Percentiles rank a stretch among this genome's conserved stretches.
Evolutionary conservation across 2,113 vertebrate genomes (phyloP).

Genomic region (Falco punctatus): DNA sequence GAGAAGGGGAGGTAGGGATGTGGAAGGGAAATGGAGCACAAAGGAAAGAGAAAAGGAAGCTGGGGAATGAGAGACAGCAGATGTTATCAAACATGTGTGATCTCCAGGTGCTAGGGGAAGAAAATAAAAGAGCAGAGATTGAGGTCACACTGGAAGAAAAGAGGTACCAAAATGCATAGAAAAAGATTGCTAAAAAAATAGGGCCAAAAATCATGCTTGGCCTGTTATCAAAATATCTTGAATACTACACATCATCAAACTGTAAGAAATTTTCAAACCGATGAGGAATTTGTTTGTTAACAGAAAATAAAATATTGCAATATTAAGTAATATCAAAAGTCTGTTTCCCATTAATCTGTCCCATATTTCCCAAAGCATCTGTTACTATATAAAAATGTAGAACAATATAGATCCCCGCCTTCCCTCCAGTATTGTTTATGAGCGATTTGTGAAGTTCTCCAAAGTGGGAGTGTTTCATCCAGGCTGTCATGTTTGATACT

Average conservation of each 20-base stretch:
- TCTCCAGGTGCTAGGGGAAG: neutral
- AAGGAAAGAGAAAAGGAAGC: neutral
- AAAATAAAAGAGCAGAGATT: neutral
- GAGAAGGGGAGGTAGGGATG: neutral
- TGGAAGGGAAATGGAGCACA: neutral
- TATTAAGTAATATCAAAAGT: neutral
- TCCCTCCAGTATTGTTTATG: neutral
- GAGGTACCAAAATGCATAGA: neutral
- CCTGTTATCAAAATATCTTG: neutral
- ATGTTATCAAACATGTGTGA: neutral
- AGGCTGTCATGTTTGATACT: neutral
- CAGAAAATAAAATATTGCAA: neutral
- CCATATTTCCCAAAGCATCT: neutral
- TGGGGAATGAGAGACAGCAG: neutral
- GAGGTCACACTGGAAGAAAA: neutral
- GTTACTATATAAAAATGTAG: neutral
- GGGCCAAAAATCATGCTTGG: neutral
- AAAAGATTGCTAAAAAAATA: neutral
- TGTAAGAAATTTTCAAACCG: neutral
- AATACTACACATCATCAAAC: neutral
- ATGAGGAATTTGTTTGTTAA: neutral
- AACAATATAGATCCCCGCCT: neutral
- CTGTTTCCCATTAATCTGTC: neutral
- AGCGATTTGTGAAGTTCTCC: neutral
- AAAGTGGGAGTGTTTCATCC: neutral